Percentiles rank a stretch among this genome's conserved stretches.
Evolutionary conservation across 1,140 invertebrate species (phyloP).

Genomic region (Pseudomyrmex pallidus): DNA sequence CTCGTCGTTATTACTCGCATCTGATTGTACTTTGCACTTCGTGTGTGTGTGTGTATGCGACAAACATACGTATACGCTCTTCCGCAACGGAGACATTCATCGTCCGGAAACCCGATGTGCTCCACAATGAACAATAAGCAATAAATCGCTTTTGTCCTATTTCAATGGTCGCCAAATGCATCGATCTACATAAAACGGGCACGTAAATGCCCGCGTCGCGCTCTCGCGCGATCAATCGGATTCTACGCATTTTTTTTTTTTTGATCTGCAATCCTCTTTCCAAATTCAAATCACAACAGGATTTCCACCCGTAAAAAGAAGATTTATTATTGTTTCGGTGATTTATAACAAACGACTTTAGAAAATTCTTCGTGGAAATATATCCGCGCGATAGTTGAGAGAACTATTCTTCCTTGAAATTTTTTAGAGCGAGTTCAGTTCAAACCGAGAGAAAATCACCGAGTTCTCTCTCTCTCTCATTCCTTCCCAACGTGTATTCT

Average conservation of each 20-base stretch:
- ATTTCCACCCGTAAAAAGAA: background rate
- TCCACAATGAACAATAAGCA: conserved; percentile 24
- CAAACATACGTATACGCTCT: background rate
- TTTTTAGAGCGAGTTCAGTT: background rate
- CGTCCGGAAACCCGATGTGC: conserved; percentile 17
- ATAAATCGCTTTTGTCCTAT: conserved; percentile 22
- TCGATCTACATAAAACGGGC: background rate
- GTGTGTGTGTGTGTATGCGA: background rate
- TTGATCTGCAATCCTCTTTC: background rate
- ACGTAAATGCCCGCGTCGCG: conserved; percentile 3
- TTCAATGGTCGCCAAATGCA: background rate
- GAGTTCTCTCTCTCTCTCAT: background rate
- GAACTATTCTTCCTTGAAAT: background rate
- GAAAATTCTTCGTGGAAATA: background rate
- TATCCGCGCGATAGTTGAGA: background rate
- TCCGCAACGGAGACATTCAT: background rate
- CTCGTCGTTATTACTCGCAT: too few species aligned
- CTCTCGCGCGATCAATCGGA: conserved; percentile 8
- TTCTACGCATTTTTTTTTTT: too few species aligned
- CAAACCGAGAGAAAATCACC: background rate
- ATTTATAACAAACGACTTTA: background rate
- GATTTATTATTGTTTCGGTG: background rate
- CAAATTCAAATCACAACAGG: background rate
- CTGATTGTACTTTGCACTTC: too few species aligned
- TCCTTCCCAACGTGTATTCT: too few species aligned